Evolutionary conservation across 2,797 vertebrate genomes (phyloP), one percentile per base, ranked within the genome.

Genomic region (Sparidentex hasta): DNA sequence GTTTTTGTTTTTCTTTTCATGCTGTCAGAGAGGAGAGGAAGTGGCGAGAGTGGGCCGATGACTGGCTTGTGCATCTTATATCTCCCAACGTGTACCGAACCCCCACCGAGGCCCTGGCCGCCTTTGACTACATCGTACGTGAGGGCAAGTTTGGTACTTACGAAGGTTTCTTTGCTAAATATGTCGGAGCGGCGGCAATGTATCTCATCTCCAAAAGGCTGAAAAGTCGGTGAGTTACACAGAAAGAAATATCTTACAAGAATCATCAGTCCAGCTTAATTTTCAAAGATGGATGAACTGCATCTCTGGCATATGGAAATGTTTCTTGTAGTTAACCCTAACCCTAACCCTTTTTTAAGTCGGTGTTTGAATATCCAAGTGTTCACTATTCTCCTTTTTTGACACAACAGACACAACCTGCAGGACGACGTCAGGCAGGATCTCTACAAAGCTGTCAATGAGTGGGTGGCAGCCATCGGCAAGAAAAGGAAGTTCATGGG

Each of bases 11-110:
- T 54, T n/a, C 21, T 21, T 13, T 33, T 43, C 11, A 16, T 12
- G 55, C 81, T 12, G 70, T 0, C 93, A 99, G 98, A 78, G 98
- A 98, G 81, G 98, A 99, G 92, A 98, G 98, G 93, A 97, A 98
- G 83, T 99, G 98, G 98, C 96, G 98, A 14, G 92, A 96, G 76
- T 99, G 98, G 98, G 96, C 94, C 0, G 98, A 99, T 0, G 96
- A 98, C 50, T 97, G 97, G 97, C 95, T 99, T 4, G 98, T 99
- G 29, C 98, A 99, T 83, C 97, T 99, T 27, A 97, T 99, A 85
- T 99, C 98, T 1, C 98, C 98, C 71, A 99, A 99, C 0, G 97
- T 99, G 70, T 99, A 99, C 93, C 96, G 98, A 1, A 97, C 97
- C 0, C 95, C 96, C 0, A 70, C 84, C 0, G 98, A 99, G 86